These are phyloP conservation scores for Ceryle rudis DNA, from an alignment of 2,797 vertebrate species.

Conservation along the genomic window DNA sequence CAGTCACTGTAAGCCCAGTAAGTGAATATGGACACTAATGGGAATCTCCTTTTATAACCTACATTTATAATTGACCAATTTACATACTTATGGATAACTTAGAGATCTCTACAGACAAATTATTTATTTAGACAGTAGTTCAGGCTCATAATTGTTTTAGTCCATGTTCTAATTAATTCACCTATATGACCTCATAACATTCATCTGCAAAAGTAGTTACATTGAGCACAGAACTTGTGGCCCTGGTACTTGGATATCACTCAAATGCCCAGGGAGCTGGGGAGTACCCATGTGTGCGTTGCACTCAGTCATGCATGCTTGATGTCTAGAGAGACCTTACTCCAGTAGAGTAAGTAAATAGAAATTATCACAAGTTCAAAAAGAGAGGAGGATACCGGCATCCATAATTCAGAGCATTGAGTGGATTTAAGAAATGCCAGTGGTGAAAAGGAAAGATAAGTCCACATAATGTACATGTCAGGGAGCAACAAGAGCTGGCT, in stretches of 20 bases:
- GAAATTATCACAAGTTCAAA: neutral
- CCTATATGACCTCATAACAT: neutral
- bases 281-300: rapidly evolving
- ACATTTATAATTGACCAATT: neutral
- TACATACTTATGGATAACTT: neutral
- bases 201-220: neutral
- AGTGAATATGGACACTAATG: neutral
- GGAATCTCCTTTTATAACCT: neutral
- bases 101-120: neutral
- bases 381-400: neutral
- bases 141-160: neutral
- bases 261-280: neutral
- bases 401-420: neutral
- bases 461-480: rapidly evolving
- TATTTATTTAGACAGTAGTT: neutral
- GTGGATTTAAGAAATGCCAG: neutral
- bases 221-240: neutral
- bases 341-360: neutral
- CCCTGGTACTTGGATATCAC: neutral
- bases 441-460: neutral
- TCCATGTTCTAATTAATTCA: neutral
- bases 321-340: neutral
- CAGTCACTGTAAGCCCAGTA: neutral
- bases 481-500: neutral
- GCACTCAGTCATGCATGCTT: neutral